Evolutionary conservation across 1,140 invertebrate species (phyloP), one percentile per base, ranked within the genome.

Genomic region (Holcopasites calliopsidis): DNA sequence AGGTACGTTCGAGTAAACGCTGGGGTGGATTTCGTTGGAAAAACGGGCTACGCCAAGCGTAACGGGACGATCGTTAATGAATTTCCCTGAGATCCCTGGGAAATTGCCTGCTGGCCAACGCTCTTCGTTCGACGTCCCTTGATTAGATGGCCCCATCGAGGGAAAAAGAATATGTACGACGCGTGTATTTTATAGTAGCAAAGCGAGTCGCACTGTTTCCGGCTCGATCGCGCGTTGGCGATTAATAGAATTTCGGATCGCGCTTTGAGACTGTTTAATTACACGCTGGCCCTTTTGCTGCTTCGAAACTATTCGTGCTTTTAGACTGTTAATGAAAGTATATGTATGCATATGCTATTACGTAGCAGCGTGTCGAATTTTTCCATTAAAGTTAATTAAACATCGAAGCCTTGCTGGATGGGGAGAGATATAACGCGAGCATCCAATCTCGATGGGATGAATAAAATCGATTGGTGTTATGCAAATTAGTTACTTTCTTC

Each of bases 1-100:
- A 64, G 16, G 40, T n/a, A 23, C 47, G 26, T 18, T 10, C 10
- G 28, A 10, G 16, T 3, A 38, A 10, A 18, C 8, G n/a, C n/a
- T n/a, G 13, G 6, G 1, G 1, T 18, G 16, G 66, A 35, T 58
- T 26, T n/a, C 38, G n/a, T 40, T 31, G n/a, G 35, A 40, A 61
- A 60, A 61, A 47, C 16, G 31, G 4, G n/a, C 0, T n/a, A 21
- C 13, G 10, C 6, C 1, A 11, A 2, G 1, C 16, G 16, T 40
- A 49, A 50, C 31, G 21, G 21, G 44, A 57, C 57, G n/a, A 69
- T 57, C 40, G 66, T 31, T 57, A 69, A 70, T 58, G 54, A 58
- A 70, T 70, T 70, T 58, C n/a, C 38, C 26, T 11, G 21, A 2
- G 16, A 38, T 38, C 23, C 35, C 18, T 0, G n/a, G 44, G 31